A percentile compares a stretch with the other conserved stretches of the same genome.
These are phyloP conservation scores for Mimas tiliae DNA, from an alignment of 2,888 invertebrate species.

Conservation along the genomic window DNA sequence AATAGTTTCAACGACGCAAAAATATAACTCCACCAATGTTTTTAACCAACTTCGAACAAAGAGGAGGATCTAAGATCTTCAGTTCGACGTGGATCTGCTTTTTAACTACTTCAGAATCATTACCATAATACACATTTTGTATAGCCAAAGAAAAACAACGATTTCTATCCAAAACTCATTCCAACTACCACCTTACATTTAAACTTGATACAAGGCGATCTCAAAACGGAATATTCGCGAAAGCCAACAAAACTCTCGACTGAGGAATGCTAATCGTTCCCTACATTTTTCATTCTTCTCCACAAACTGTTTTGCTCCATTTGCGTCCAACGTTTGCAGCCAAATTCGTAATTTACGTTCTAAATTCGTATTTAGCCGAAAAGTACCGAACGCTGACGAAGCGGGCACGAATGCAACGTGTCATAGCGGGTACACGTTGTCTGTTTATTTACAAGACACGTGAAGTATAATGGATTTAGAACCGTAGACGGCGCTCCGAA, in stretches of 20 bases:
- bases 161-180: slow-evolving; percentile 12
- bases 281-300: slow-evolving; percentile 20
- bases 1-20: too few species aligned
- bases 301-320: slow-evolving; percentile 12
- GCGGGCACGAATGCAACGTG: slow-evolving; percentile 40
- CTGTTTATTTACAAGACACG: slow-evolving; percentile 45
- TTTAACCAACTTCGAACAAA: too few species aligned
- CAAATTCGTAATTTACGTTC: slow-evolving; percentile 17
- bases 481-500: slow-evolving; percentile 37
- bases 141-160: neutral
- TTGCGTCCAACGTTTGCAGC: neutral
- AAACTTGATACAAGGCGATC: slow-evolving; percentile 17
- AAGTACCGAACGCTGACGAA: slow-evolving; percentile 38
- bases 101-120: neutral
- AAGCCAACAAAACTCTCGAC: slow-evolving; percentile 17
- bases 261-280: slow-evolving; percentile 17
- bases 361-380: slow-evolving; percentile 25
- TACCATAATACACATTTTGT: neutral
- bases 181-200: neutral
- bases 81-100: too few species aligned
- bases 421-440: slow-evolving; percentile 42
- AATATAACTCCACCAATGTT: too few species aligned
- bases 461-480: slow-evolving; percentile 52
- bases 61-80: too few species aligned
- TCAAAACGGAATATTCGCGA: slow-evolving; percentile 12